A percentile compares a stretch with the other conserved stretches of the same genome.
Evolutionary conservation across 2,113 vertebrate genomes (phyloP).

Genomic region (Antechinus stuartii): DNA sequence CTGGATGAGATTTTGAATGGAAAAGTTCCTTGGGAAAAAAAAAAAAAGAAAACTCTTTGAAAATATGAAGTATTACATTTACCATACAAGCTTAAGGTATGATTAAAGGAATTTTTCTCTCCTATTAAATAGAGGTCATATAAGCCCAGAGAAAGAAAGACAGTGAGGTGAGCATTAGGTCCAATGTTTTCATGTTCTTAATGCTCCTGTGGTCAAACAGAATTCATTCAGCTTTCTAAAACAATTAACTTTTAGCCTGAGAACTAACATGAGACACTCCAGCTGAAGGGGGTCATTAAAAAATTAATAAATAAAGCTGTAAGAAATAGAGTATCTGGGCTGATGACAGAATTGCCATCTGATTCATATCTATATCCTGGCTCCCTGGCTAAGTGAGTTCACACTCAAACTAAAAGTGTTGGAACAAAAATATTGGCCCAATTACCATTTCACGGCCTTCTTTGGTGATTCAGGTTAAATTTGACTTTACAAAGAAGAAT

Average conservation of each 20-base stretch:
- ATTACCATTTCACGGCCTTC: background rate
- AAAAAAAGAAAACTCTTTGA: background rate
- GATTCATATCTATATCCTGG: background rate
- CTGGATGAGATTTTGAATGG: conserved; percentile 4
- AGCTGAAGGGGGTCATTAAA: conserved; percentile 31
- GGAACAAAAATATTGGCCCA: background rate
- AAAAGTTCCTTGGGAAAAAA: background rate
- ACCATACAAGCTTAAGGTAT: background rate
- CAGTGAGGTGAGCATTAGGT: background rate
- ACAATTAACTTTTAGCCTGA: conserved; percentile 37
- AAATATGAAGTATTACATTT: background rate
- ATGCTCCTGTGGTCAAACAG: conserved; percentile 2
- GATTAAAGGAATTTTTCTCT: background rate
- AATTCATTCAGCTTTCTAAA: conserved; percentile 29
- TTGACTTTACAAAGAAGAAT: background rate
- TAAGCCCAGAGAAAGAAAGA: background rate
- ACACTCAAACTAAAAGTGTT: conserved; percentile 22
- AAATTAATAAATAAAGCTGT: background rate
- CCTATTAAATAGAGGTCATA: background rate
- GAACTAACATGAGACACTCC: conserved; percentile 1
- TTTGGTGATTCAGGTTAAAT: conserved; percentile 10
- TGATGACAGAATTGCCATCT: background rate
- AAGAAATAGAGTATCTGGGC: background rate
- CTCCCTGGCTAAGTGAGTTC: conserved; percentile 25
- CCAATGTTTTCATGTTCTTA: background rate